Percentiles rank a stretch among this genome's conserved stretches.
phyloP scores from a whole-genome alignment of 1,140 invertebrate species.

The Nephila pilipes region DNA sequence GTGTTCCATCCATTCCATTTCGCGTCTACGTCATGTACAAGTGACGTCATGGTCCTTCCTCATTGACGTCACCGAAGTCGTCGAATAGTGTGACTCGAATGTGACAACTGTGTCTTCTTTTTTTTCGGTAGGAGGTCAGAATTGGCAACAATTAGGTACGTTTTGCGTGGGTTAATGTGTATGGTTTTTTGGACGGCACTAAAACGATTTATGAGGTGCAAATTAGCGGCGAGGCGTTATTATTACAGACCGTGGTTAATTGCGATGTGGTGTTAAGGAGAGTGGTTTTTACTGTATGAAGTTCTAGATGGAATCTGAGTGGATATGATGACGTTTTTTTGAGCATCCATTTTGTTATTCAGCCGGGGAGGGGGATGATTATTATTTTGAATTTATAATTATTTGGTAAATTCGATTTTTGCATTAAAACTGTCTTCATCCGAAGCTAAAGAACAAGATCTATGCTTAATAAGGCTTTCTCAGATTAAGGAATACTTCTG shows the following conservation, averaged over 20 bases:
- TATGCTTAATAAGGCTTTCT: too few species aligned
- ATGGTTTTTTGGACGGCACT: background rate
- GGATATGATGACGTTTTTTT: background rate
- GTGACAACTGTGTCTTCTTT: background rate
- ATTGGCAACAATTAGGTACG: background rate
- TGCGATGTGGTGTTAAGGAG: background rate
- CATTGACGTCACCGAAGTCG: slow-evolving; percentile 10
- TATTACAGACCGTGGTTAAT: background rate
- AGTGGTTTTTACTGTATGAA: too few species aligned
- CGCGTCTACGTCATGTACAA: background rate
- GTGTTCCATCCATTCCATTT: background rate
- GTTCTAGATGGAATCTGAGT: background rate
- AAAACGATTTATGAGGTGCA: background rate
- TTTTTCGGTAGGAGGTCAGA: background rate
- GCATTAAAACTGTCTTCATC: too few species aligned
- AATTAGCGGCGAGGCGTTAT: background rate
- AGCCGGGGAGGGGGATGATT: background rate
- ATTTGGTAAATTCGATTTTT: too few species aligned
- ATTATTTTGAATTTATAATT: too few species aligned
- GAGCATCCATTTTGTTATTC: too few species aligned
- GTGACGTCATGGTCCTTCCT: slow-evolving; percentile 17
- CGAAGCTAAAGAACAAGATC: too few species aligned
- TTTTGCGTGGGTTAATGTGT: background rate
- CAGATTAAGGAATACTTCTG: too few species aligned
- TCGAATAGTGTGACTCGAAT: background rate